These are phyloP conservation scores for Ormyrus nitidulus DNA, from an alignment of 2,888 invertebrate species.

Conservation along the genomic window DNA sequence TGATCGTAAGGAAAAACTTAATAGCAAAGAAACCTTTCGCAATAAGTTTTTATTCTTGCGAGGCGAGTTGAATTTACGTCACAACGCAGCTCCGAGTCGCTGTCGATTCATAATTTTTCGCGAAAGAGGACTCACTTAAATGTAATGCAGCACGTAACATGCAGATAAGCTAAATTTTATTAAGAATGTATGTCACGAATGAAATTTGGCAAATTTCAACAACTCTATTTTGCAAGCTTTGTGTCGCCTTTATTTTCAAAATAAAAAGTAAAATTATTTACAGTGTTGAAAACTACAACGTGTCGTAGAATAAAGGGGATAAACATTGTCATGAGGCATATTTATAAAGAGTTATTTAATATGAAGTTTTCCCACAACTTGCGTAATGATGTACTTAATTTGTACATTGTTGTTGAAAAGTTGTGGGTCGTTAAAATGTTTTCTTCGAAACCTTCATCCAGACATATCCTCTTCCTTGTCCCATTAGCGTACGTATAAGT, in stretches of 20 bases:
- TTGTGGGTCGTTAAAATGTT: background rate
- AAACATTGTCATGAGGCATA: too few relatives aligned
- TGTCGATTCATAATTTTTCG: background rate
- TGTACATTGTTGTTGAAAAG: too few relatives aligned
- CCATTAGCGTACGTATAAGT: too few relatives aligned
- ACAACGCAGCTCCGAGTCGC: background rate
- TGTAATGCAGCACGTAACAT: background rate
- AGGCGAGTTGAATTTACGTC: too few relatives aligned
- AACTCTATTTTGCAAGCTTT: slow-evolving; percentile 20
- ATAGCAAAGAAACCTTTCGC: background rate
- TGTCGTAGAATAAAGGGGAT: too few relatives aligned
- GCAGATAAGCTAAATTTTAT: slow-evolving; percentile 5
- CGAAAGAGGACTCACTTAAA: background rate
- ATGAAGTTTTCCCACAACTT: too few relatives aligned
- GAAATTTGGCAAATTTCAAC: slow-evolving; percentile 16
- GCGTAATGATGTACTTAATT: too few relatives aligned
- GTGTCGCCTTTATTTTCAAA: slow-evolving; percentile 12
- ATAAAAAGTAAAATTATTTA: slow-evolving; percentile 7
- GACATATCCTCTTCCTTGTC: too few relatives aligned
- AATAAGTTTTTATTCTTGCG: background rate
- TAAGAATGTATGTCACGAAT: slow-evolving; percentile 25
- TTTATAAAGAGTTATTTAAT: too few relatives aligned
- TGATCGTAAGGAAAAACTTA: background rate
- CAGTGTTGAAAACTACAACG: background rate
- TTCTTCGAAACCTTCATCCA: too few relatives aligned